phyloP scores from a whole-genome alignment of 2,113 vertebrate genomes.

The Channa argus region DNA sequence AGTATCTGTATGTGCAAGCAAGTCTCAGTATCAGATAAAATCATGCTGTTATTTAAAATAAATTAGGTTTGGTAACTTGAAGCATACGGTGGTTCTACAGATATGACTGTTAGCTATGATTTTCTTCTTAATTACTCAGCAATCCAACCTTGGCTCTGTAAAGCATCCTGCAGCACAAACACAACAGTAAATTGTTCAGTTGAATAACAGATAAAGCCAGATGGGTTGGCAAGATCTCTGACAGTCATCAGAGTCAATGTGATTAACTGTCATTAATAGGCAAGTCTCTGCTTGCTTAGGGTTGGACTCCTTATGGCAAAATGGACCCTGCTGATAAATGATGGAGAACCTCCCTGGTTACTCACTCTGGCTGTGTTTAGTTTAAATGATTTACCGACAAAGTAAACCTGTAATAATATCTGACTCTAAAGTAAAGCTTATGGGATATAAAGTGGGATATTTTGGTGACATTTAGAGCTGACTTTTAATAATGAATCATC shows the following conservation, averaged over 20 bases:
- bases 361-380: constrained; percentile 3
- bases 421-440: background rate
- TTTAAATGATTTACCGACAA: background rate
- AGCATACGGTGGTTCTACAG: constrained; percentile 4
- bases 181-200: constrained; percentile 1
- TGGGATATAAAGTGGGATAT: constrained; percentile 2
- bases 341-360: constrained; percentile 15
- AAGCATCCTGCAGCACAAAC: background rate
- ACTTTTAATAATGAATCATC: constrained; percentile 41
- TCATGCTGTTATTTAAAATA: constrained; percentile 42
- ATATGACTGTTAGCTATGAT: constrained; percentile 11
- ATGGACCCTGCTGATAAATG: constrained; percentile 18
- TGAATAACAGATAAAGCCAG: constrained; percentile 7
- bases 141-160: background rate
- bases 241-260: background rate
- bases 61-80: constrained; percentile 45
- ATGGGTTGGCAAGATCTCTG: background rate
- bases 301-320: background rate
- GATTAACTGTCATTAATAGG: constrained; percentile 23
- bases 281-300: constrained; percentile 25
- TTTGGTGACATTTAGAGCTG: constrained; percentile 46
- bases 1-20: background rate
- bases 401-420: background rate
- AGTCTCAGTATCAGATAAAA: background rate
- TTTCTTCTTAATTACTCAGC: constrained; percentile 33